These are phyloP conservation scores for Carassius auratus DNA, from an alignment of 2,113 vertebrate genomes.

Conservation along the genomic window DNA sequence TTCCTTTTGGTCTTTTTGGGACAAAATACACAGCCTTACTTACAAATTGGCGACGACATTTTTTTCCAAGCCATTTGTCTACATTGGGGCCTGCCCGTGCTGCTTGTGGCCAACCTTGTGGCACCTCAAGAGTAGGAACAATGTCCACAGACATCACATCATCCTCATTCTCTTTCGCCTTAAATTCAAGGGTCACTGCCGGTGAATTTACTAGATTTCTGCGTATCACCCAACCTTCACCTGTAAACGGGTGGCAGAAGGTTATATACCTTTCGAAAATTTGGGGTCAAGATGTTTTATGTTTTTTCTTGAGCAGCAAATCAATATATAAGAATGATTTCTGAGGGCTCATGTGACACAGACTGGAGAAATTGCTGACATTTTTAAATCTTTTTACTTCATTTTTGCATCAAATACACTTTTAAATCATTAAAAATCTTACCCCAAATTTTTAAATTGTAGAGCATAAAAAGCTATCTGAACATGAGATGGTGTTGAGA, in stretches of 20 bases:
- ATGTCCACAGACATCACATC: conserved; percentile 68
- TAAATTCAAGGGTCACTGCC: conserved; percentile 64
- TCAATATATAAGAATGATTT: background rate
- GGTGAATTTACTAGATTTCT: conserved; percentile 57
- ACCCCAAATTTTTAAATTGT: background rate
- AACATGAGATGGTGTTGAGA: background rate
- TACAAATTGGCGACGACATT: conserved; percentile 54
- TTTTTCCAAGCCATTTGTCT: conserved; percentile 68
- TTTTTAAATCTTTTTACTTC: too few species aligned
- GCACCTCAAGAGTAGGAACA: conserved; percentile 69
- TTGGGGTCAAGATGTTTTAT: background rate
- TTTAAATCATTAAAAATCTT: background rate
- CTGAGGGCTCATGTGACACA: background rate
- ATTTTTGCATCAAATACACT: background rate
- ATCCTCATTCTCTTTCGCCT: background rate
- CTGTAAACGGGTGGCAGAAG: conserved; percentile 19
- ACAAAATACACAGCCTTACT: conserved; percentile 63
- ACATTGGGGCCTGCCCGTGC: conserved; percentile 56
- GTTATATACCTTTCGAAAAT: background rate
- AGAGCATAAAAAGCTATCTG: background rate
- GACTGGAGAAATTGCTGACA: background rate
- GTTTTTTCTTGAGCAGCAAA: background rate
- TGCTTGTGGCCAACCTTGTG: conserved; percentile 62
- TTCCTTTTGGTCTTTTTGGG: conserved; percentile 64
- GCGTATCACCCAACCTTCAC: conserved; percentile 60